These are phyloP conservation scores for Malacoctenus gilli DNA, from an alignment of 2,797 vertebrate species.

Conservation along the genomic window DNA sequence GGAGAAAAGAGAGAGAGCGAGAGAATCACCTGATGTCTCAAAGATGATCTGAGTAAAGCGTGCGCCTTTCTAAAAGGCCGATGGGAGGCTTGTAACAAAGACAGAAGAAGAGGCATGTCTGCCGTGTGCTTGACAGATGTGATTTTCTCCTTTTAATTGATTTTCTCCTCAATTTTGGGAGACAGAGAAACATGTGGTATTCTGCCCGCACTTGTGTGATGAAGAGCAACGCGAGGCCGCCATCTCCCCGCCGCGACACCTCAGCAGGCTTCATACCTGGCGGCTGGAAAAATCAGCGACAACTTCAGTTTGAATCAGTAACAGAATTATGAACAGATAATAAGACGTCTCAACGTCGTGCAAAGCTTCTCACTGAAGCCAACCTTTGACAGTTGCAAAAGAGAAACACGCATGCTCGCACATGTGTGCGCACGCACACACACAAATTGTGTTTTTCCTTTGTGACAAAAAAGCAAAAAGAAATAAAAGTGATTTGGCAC, in stretches of 20 bases:
- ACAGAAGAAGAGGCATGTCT: constrained; percentile 36
- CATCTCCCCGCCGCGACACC: constrained; percentile 63
- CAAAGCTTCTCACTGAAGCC: constrained; percentile 29
- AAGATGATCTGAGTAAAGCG: constrained; percentile 45
- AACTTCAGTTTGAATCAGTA: constrained; percentile 70
- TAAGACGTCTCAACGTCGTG: constrained; percentile 25
- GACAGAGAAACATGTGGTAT: constrained; percentile 39
- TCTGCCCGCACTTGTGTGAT: constrained; percentile 53
- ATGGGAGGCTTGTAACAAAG: constrained; percentile 53
- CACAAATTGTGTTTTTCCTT: too few species aligned
- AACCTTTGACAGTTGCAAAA: constrained; percentile 28
- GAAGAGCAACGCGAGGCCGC: constrained; percentile 63
- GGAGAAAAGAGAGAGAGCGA: constrained; percentile 35
- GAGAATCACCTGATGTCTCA: constrained; percentile 29
- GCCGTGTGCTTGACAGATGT: constrained; percentile 62
- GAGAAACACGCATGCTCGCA: too few species aligned
- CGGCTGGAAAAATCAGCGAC: constrained; percentile 66
- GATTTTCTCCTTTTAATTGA: constrained; percentile 68
- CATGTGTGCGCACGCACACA: too few species aligned
- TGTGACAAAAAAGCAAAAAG: constrained; percentile 17
- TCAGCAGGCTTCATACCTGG: constrained; percentile 64
- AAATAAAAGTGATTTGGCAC: constrained; percentile 37
- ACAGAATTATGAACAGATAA: constrained; percentile 53
- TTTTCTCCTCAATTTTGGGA: constrained; percentile 62
- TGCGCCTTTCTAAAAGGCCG: constrained; percentile 36